Percentiles rank a stretch among this genome's conserved stretches.
phyloP scores from a whole-genome alignment of 2,797 vertebrate species.

The Pteropus rufus region DNA sequence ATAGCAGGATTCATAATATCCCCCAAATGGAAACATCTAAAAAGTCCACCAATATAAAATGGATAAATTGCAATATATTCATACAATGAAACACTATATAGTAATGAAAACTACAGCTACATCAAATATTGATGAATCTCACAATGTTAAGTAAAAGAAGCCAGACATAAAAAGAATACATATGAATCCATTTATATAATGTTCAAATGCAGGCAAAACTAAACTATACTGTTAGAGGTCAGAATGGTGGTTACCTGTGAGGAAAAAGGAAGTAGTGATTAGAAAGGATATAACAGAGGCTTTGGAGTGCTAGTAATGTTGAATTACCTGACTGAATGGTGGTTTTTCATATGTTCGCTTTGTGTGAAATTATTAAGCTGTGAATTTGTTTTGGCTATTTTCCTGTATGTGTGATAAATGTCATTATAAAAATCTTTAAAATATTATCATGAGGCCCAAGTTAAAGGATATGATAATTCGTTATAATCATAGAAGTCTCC shows the following conservation, averaged over 20 bases:
- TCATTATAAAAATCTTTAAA: not conserved
- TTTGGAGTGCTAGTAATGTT: not conserved
- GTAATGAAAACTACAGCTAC: slow-evolving; percentile 23
- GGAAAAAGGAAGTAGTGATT: not conserved
- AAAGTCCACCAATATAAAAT: slow-evolving; percentile 30
- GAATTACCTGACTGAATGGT: not conserved
- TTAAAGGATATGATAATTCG: slow-evolving; percentile 3
- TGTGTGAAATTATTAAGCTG: not conserved
- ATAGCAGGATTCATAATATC: not conserved
- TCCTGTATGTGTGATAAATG: not conserved
- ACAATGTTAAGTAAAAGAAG: not conserved
- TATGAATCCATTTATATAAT: slow-evolving; percentile 19
- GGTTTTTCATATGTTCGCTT: not conserved
- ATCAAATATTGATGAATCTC: not conserved
- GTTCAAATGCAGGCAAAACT: not conserved
- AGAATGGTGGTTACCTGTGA: not conserved
- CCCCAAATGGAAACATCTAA: not conserved
- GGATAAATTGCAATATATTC: not conserved
- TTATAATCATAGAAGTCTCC: not conserved
- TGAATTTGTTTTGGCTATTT: not conserved
- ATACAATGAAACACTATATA: not conserved
- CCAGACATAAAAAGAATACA: not conserved
- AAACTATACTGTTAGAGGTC: not conserved
- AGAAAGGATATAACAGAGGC: not conserved
- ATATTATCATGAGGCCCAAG: not conserved